phyloP scores from a whole-genome alignment of 2,113 vertebrate species.

The Nesogale talazaci region DNA sequence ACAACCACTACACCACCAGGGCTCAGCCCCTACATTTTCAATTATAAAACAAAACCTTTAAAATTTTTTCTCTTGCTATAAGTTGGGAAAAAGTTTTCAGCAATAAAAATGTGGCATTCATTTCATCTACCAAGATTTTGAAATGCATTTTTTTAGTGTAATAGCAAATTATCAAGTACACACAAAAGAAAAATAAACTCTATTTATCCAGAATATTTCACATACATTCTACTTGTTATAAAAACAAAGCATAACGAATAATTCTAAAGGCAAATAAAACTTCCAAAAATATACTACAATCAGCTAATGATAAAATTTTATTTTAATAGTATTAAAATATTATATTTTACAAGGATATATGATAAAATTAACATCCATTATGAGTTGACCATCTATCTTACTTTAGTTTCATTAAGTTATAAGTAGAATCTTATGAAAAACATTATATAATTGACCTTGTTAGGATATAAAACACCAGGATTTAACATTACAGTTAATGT shows the following conservation, averaged over 20 bases:
- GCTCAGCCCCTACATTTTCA: too few species aligned
- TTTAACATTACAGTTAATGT: too few species aligned
- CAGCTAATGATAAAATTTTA: neutral
- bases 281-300: neutral
- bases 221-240: neutral
- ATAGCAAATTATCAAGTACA: neutral
- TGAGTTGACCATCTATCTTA: too few species aligned
- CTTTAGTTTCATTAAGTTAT: too few species aligned
- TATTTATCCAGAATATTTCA: conserved; percentile 17
- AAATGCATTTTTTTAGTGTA: conserved; percentile 24
- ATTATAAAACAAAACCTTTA: neutral
- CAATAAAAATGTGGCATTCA: neutral
- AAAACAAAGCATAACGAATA: conserved; percentile 45
- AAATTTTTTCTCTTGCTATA: conserved; percentile 38
- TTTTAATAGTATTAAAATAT: neutral
- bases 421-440: too few species aligned
- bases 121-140: neutral
- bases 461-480: too few species aligned
- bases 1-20: too few species aligned
- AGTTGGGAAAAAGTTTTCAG: conserved; percentile 1
- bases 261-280: conserved; percentile 5
- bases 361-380: neutral
- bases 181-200: conserved; percentile 31
- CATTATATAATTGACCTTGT: too few species aligned
- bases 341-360: neutral